Conservation (phyloP, 1,140 invertebrate species). For the Aporrectodea caliginosa region DNA sequence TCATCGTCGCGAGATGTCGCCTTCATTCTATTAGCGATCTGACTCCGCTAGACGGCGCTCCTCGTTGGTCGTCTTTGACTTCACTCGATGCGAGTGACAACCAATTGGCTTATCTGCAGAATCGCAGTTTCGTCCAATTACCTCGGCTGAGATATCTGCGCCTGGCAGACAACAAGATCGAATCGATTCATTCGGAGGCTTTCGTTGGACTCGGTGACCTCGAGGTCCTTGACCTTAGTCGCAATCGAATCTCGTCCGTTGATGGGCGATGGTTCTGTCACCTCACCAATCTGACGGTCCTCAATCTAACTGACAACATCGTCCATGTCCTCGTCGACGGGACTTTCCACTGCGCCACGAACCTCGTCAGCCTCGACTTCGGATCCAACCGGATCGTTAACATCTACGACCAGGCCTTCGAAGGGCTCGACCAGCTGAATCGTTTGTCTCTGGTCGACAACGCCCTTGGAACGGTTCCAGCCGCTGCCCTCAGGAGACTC, state of each 20-base stretch:
- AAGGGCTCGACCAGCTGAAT: constrained; percentile 9
- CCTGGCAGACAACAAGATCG: constrained; percentile 22
- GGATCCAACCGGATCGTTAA: constrained; percentile 10
- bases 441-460: constrained; percentile 1
- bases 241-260: constrained; percentile 11
- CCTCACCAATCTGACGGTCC: neutral
- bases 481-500: constrained; percentile 3
- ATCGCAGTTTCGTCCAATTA: constrained; percentile 5
- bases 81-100: neutral
- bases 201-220: constrained; percentile 17
- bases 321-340: constrained; percentile 10
- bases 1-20: neutral
- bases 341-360: neutral
- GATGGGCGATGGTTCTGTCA: constrained; percentile 20
- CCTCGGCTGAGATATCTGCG: constrained; percentile 8
- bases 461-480: constrained; percentile 9
- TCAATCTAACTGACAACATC: constrained; percentile 17
- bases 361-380: constrained; percentile 13
- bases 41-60: neutral
- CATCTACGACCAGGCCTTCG: constrained; percentile 18
- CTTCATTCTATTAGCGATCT: neutral
- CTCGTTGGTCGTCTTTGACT: neutral
- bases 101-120: constrained; percentile 19
- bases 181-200: constrained; percentile 21
- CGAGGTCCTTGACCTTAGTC: constrained; percentile 14